phyloP scores from a whole-genome alignment of 2,797 vertebrate genomes.

The Oreochromis mossambicus region DNA sequence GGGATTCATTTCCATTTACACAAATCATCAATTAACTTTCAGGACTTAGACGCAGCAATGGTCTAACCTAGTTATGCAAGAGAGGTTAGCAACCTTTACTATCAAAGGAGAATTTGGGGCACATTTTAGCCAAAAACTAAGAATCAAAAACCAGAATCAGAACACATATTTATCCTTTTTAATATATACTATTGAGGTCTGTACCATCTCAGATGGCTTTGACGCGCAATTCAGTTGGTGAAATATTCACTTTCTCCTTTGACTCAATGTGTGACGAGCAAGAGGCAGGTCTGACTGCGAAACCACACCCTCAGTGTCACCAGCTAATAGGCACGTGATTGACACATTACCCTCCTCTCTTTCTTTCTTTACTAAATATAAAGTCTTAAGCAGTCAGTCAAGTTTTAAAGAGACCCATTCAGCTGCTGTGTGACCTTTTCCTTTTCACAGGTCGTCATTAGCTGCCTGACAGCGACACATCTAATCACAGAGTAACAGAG shows the following conservation, averaged over 20 bases:
- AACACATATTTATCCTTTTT: fast-evolving
- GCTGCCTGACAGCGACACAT: not conserved
- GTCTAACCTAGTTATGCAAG: not conserved
- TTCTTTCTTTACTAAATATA: not conserved
- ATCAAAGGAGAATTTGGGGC: fast-evolving
- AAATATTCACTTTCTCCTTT: not conserved
- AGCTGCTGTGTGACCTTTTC: not conserved
- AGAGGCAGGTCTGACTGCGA: not conserved
- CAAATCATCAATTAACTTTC: constrained; percentile 13
- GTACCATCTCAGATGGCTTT: not conserved
- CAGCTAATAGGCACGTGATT: not conserved
- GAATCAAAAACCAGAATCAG: not conserved
- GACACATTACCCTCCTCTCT: not conserved
- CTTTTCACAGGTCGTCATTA: not conserved
- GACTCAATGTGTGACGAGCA: not conserved
- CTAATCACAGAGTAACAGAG: not conserved
- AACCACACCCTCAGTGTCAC: not conserved
- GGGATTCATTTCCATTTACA: constrained; percentile 26
- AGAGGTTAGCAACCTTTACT: not conserved
- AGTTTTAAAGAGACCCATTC: not conserved
- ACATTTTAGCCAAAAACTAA: not conserved
- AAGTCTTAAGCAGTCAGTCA: not conserved
- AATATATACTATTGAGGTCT: fast-evolving
- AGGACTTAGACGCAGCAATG: not conserved
- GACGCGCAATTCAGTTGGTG: fast-evolving